Base-by-base conservation (phyloP, 2,113 vertebrate genomes). In the Danio rerio region DNA sequence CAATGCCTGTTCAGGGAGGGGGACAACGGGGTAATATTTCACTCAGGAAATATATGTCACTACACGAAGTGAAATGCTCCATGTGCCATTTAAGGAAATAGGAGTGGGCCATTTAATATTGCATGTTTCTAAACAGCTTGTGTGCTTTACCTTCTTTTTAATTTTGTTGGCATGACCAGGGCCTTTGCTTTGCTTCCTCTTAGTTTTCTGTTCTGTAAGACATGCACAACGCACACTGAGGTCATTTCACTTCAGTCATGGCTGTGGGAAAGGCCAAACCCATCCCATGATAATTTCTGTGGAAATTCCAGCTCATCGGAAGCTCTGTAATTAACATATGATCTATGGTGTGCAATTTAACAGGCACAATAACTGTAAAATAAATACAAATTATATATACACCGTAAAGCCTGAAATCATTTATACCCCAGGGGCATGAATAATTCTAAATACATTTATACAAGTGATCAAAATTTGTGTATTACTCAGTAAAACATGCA, bases 181-280 rank as follows among this genome's bases (percentile, higher is more conserved):
- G 59, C 63, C 79, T 86, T 86, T 86, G 80, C 82, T 82, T 81
- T 81, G 81, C 62, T 86, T 88, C 84, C 63, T 82, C 82, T 83
- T 83, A 63, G 78, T 43, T 86, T 86, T 88, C 61, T 73, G 59
- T 66, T 84, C 87, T 89, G 87, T 18, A 87, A 88, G 71, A 89
- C 78, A 87, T 6, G 80, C 71, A 84, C 72, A 84, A 80, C 66
- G 59, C 71, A 84, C 78, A 84, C 55, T 65, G 63, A 12, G 9
- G 62, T 83, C 62, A 81, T 50, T 69, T 43, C 58, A 83, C 50
- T 16, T 52, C 61, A 52, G n/a, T 61, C 56, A 77, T 47, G 12
- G 40, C 50, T 53, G 18, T 9, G 61, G 11, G n/a, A 81, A 71
- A 42, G 71, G 72, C 21, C 15, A 59, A 62, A 43, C 13, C 40